Evolutionary conservation across 35 echinoderm and acorn worm genomes (phyloP).

Genomic region (Lytechinus pictus): DNA sequence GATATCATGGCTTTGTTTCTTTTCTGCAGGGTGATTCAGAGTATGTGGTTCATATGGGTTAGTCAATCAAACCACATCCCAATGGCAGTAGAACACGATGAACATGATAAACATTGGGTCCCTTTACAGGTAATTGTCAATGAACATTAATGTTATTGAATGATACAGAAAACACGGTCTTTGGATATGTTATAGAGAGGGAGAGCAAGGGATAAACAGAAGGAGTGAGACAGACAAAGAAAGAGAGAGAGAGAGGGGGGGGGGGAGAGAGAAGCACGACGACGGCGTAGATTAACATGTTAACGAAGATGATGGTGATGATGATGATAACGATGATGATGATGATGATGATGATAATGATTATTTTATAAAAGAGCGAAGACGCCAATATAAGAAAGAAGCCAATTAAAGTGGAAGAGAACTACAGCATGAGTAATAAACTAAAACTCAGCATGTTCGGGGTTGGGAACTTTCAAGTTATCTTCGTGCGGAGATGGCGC

Average conservation of each 20-base stretch:
- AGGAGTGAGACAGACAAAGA: background rate
- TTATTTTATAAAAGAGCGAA: too few relatives aligned
- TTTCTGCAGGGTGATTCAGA: conserved; percentile 65
- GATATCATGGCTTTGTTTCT: background rate
- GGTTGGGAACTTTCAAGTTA: background rate
- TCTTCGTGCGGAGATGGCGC: too few relatives aligned
- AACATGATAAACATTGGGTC: conserved; percentile 58
- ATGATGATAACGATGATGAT: too few relatives aligned
- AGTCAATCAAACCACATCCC: conserved; percentile 84
- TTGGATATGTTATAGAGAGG: too few relatives aligned
- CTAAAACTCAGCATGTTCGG: background rate
- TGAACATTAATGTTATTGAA: background rate
- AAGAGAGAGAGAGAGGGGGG: background rate
- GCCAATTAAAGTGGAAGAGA: background rate
- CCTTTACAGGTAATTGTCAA: conserved; percentile 47
- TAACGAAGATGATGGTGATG: too few relatives aligned
- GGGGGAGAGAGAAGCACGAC: background rate
- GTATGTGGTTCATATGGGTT: conserved; percentile 85
- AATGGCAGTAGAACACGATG: conserved; percentile 63
- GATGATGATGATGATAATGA: too few relatives aligned
- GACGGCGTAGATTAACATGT: too few relatives aligned
- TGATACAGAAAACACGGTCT: too few relatives aligned
- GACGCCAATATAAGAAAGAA: background rate
- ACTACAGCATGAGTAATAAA: background rate
- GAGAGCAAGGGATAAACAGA: too few relatives aligned